Percentiles rank a stretch among this genome's conserved stretches.
Conservation (phyloP, 2,797 vertebrate species). For the Aeoliscus strigatus region DNA sequence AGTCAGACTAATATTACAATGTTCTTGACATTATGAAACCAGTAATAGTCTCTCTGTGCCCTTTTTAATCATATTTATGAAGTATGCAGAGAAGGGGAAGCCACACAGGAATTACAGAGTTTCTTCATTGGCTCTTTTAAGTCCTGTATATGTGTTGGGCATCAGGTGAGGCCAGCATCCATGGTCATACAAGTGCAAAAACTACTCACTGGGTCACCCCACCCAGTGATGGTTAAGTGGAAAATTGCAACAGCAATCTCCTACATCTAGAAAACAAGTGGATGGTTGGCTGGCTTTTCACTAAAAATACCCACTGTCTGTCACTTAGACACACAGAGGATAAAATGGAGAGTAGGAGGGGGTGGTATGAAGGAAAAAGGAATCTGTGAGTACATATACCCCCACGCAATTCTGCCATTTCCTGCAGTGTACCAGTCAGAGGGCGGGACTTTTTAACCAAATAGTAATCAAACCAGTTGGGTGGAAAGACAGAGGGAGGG, state of each 20-base stretch:
- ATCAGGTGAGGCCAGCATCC: constrained; percentile 5
- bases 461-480: constrained; percentile 19
- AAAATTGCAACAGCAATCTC: constrained; percentile 20
- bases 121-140: constrained; percentile 43
- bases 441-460: constrained; percentile 21
- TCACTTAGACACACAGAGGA: constrained; percentile 6
- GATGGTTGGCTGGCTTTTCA: too few species aligned
- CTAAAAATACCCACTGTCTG: neutral
- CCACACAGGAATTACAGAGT: constrained; percentile 45
- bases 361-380: too few species aligned
- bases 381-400: too few species aligned
- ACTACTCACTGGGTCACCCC: too few species aligned
- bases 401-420: constrained; percentile 3
- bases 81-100: constrained; percentile 32
- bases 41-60: constrained; percentile 50
- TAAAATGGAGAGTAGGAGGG: neutral
- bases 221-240: constrained; percentile 25
- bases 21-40: constrained; percentile 61
- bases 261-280: too few species aligned
- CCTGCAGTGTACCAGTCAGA: constrained; percentile 10
- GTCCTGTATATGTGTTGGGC: constrained; percentile 18
- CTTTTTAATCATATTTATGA: constrained; percentile 61
- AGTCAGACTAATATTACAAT: constrained; percentile 62
- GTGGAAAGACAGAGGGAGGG: constrained; percentile 25
- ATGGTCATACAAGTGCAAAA: too few species aligned